Evolutionary conservation across 2,797 vertebrate genomes (phyloP).

Genomic region (Erpetoichthys calabaricus): DNA sequence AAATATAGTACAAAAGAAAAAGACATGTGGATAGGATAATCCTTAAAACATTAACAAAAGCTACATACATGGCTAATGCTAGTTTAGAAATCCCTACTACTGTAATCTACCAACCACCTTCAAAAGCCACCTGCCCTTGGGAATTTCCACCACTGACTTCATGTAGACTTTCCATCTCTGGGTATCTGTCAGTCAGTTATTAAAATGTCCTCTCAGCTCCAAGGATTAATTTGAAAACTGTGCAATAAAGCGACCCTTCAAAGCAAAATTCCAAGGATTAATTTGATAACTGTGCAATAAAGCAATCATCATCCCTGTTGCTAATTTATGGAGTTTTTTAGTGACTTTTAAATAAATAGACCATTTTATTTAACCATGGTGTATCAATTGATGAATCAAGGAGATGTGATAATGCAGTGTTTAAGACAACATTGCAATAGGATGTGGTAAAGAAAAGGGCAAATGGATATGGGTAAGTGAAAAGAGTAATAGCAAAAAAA

Average conservation of each 20-base stretch:
- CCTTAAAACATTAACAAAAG: conserved; percentile 50
- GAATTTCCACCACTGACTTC: conserved; percentile 22
- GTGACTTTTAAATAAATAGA: too few relatives aligned
- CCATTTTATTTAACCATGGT: too few relatives aligned
- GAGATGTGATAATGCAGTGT: too few relatives aligned
- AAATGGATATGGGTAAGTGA: too few relatives aligned
- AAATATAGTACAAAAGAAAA: conserved; percentile 32
- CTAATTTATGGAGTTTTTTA: too few relatives aligned
- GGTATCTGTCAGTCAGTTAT: conserved; percentile 36
- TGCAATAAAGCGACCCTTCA: conserved; percentile 25
- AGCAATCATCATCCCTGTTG: too few relatives aligned
- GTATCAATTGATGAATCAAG: too few relatives aligned
- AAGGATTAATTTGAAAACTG: conserved; percentile 26
- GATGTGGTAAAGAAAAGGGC: too few relatives aligned
- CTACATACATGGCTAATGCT: conserved; percentile 49
- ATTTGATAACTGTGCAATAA: not conserved
- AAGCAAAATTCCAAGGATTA: conserved; percentile 4
- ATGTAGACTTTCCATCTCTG: conserved; percentile 19
- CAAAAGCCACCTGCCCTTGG: conserved; percentile 54
- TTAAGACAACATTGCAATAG: too few relatives aligned
- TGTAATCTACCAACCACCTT: conserved; percentile 44
- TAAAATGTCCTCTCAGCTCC: conserved; percentile 28
- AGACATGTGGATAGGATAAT: conserved; percentile 44
- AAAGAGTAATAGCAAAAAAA: too few relatives aligned
- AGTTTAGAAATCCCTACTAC: conserved; percentile 46